A percentile compares a stretch with the other conserved stretches of the same genome.
Conservation (phyloP, 1,140 invertebrate species). For the Muscidifurax raptorellus region DNA sequence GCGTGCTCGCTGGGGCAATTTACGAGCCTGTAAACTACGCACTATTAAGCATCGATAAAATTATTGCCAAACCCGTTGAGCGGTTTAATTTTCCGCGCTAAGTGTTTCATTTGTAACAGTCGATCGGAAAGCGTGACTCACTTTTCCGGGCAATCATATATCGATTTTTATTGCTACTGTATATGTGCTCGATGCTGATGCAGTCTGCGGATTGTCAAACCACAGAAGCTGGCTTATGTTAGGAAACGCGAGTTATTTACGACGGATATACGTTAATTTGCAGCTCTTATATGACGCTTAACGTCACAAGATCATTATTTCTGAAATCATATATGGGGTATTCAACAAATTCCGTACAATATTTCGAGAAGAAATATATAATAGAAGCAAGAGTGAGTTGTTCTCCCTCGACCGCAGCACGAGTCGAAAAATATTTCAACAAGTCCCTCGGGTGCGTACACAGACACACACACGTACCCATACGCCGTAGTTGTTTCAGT, state of each 20-base stretch:
- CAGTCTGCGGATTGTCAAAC: background rate
- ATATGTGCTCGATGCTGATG: background rate
- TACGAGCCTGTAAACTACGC: conserved; percentile 19
- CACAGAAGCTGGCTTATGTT: background rate
- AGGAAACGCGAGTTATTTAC: background rate
- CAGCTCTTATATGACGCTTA: too few relatives aligned
- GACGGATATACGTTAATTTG: background rate
- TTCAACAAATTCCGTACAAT: background rate
- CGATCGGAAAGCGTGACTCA: conserved; percentile 2
- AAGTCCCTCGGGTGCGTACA: conserved; percentile 53
- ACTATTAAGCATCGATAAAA: conserved; percentile 27
- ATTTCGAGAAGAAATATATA: background rate
- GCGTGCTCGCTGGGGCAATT: background rate
- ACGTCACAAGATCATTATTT: background rate
- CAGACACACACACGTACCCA: background rate
- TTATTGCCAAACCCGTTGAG: conserved; percentile 6
- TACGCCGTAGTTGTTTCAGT: too few relatives aligned
- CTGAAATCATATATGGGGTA: too few relatives aligned
- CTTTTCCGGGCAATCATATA: background rate
- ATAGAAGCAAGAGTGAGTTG: conserved; percentile 56
- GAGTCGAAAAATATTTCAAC: conserved; percentile 64
- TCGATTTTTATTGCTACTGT: background rate
- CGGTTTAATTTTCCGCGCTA: conserved; percentile 1
- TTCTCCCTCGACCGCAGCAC: conserved; percentile 47
- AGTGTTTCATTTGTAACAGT: conserved; percentile 10